Base-by-base conservation (phyloP, 2,113 vertebrate species). In the Aleadryas rufinucha region DNA sequence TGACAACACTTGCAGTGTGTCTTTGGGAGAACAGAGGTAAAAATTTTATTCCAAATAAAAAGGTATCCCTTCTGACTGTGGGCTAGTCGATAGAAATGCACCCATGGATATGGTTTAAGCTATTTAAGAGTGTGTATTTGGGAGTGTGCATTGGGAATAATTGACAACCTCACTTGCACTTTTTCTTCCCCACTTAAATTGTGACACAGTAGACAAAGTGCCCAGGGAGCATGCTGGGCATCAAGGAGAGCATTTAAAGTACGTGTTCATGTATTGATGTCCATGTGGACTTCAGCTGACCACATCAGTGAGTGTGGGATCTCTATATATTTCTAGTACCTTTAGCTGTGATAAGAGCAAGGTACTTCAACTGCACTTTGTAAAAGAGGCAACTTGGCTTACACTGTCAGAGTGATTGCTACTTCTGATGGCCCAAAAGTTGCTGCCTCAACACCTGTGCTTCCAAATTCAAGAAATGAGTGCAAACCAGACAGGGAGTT, bases 1-100 rank as follows among this genome's bases (percentile, higher is more conserved):
- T 98, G 95, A 94, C 96, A 97, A 88, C 82, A 84, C 85, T 94
- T 94, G 39, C 24, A 84, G 39, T 64, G 52, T 85, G 39, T 93
- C 85, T 95, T 96, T 91, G 66, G 92, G 64, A 96, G 56, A 92
- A 81, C 4, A 93, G 76, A 95, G 78, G 76, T 94, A 91, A 97
- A 96, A 95, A 84, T 83, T 87, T 91, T 49, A 52, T 87, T 95
- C 89, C 27, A 42, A 84, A 80, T 95, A 79, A 78, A 74, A 91
- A 87, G 60, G 27, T 87, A 54, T 91, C 74, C 52, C 42, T 95
- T 96, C 57, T 96, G 70, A 94, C 78, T 81, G 57, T 92, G 65
- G 59, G 86, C 77, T 91, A 79, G 63, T 87, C 12, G 0, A 45
- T 61, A 77, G 70, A 31, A 28, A 10, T 56, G 37, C 42, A 74